Evolutionary conservation across 2,113 vertebrate genomes (phyloP).

Genomic region (Eulacestoma nigropectus): DNA sequence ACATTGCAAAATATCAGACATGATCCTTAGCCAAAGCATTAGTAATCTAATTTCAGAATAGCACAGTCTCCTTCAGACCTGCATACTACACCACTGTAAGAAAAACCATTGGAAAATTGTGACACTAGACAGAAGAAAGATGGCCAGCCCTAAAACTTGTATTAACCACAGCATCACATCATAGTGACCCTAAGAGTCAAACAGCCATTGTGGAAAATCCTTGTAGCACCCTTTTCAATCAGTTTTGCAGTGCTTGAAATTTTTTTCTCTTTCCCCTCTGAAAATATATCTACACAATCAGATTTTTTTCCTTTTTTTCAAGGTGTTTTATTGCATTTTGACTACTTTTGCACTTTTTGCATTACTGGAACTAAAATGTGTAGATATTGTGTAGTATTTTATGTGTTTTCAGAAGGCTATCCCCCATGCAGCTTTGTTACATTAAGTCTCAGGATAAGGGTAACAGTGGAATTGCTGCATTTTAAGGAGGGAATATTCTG

Average conservation of each 20-base stretch:
- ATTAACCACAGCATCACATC: not conserved
- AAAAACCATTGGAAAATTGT: not conserved
- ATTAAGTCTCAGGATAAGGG: not conserved
- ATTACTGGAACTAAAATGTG: not conserved
- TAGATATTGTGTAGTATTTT: not conserved
- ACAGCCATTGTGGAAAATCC: not conserved
- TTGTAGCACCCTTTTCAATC: not conserved
- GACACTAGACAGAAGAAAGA: not conserved
- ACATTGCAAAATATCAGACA: not conserved
- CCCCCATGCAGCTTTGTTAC: not conserved
- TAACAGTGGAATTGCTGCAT: not conserved
- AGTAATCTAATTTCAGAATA: not conserved
- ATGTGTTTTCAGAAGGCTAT: not conserved
- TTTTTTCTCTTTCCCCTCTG: not conserved
- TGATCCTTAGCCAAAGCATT: not conserved
- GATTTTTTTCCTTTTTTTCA: not conserved
- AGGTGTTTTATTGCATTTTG: not conserved
- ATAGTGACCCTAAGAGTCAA: not conserved
- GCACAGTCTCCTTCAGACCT: not conserved
- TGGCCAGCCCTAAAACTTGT: not conserved
- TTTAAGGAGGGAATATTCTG: not conserved
- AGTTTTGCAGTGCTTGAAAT: not conserved
- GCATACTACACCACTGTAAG: not conserved
- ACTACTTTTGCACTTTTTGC: not conserved
- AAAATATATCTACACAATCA: not conserved